Conservation (phyloP, 2,113 vertebrate species). For the Pomatorhinus ruficollis region DNA sequence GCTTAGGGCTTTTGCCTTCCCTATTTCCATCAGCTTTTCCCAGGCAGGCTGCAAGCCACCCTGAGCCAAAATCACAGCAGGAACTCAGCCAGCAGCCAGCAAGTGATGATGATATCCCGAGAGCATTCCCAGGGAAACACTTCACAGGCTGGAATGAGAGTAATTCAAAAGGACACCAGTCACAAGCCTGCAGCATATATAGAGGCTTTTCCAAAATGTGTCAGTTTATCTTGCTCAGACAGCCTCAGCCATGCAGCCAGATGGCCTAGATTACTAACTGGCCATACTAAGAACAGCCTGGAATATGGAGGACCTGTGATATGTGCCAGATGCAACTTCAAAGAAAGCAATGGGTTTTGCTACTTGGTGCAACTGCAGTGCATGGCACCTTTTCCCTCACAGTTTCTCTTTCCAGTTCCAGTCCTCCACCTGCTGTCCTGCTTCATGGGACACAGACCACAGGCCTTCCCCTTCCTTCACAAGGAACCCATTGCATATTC, state of each 20-base stretch:
- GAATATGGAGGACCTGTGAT: not conserved
- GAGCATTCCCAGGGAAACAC: constrained; percentile 41
- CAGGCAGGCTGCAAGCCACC: not conserved
- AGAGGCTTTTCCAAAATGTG: constrained; percentile 4
- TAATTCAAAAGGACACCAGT: constrained; percentile 4
- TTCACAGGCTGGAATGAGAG: constrained; percentile 21
- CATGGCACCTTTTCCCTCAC: fast-evolving
- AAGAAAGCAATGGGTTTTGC: not conserved
- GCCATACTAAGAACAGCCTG: fast-evolving
- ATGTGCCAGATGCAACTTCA: not conserved
- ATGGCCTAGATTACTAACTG: constrained; percentile 2
- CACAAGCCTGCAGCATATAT: not conserved
- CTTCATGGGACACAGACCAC: not conserved
- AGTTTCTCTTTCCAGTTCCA: not conserved
- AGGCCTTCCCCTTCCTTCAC: not conserved
- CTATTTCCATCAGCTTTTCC: not conserved
- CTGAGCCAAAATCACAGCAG: not conserved
- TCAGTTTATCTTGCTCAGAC: constrained; percentile 23
- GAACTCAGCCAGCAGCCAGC: not conserved
- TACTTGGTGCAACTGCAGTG: not conserved
- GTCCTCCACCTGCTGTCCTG: not conserved
- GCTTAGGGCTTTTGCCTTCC: not conserved
- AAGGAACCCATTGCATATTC: not conserved
- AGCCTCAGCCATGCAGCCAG: not conserved
- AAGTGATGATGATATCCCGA: not conserved